Evolutionary conservation across 1,140 invertebrate genomes (phyloP).

Genomic region (Pachypeltis micranthus): DNA sequence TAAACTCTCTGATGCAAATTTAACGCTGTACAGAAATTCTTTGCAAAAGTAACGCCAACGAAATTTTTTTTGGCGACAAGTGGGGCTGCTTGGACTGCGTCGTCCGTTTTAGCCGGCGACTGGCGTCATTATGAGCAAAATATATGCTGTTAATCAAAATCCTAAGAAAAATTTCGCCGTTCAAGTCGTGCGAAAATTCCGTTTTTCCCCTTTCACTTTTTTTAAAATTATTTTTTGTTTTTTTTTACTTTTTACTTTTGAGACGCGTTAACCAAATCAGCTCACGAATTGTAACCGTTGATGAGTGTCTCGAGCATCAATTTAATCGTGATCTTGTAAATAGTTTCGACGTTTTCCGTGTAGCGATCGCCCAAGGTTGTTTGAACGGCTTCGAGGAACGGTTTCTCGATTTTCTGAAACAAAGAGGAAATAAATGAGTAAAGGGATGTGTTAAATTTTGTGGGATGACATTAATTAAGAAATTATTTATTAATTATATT

Average conservation of each 20-base stretch:
- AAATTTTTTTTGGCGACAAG: too few relatives aligned
- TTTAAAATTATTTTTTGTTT: neutral
- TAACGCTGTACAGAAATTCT: neutral
- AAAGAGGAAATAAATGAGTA: slow-evolving; percentile 20
- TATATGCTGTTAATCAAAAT: neutral
- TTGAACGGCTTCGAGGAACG: slow-evolving; percentile 75
- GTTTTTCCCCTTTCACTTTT: neutral
- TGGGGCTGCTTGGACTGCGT: too few relatives aligned
- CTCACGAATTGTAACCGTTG: slow-evolving; percentile 52
- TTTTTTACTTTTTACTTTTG: neutral
- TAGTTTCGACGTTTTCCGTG: slow-evolving; percentile 80
- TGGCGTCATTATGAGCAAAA: neutral
- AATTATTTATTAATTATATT: too few relatives aligned
- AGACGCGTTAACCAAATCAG: neutral
- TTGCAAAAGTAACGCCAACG: neutral
- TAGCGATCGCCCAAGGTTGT: slow-evolving; percentile 75
- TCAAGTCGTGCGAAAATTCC: neutral
- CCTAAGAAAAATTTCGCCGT: neutral
- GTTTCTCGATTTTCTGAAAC: slow-evolving; percentile 77
- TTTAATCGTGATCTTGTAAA: slow-evolving; percentile 83
- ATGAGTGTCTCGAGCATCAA: slow-evolving; percentile 78
- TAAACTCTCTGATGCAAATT: neutral
- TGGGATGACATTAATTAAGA: too few relatives aligned
- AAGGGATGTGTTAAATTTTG: too few relatives aligned
- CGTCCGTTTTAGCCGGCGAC: neutral